phyloP scores from a whole-genome alignment of 1,140 invertebrate species.

The Mya arenaria region DNA sequence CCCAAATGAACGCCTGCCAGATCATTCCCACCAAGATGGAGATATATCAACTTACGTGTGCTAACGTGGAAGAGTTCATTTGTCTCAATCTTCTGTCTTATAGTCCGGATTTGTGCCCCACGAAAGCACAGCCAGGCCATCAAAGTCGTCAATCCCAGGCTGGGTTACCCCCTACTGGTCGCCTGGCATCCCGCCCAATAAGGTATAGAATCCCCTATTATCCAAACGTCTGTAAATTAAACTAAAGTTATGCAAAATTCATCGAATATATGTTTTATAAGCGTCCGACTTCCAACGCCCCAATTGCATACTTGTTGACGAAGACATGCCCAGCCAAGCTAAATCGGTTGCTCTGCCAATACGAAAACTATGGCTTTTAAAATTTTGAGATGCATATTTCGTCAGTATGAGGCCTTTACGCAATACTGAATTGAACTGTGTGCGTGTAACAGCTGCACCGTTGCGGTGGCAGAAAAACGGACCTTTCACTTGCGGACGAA shows the following conservation, averaged over 20 bases:
- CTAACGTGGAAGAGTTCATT: background rate
- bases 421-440: background rate
- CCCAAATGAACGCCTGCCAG: background rate
- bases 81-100: background rate
- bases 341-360: slow-evolving; percentile 33
- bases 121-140: slow-evolving; percentile 1
- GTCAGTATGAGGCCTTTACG: background rate
- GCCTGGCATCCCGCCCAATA: slow-evolving; percentile 8
- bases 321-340: background rate
- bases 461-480: background rate
- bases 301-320: background rate
- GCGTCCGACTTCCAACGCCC: slow-evolving; percentile 3
- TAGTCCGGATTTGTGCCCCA: background rate
- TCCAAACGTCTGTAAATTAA: slow-evolving; percentile 20
- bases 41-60: background rate
- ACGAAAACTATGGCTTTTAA: slow-evolving; percentile 10
- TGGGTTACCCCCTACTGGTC: background rate
- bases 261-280: background rate
- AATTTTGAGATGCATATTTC: no score
- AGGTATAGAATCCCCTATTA: slow-evolving; percentile 29
- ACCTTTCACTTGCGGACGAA: background rate
- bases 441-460: background rate
- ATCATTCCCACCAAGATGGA: slow-evolving; percentile 15
- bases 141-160: background rate
- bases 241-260: background rate